Base-by-base conservation (phyloP, 2,113 vertebrate genomes). In the Prionailurus bengalensis region DNA sequence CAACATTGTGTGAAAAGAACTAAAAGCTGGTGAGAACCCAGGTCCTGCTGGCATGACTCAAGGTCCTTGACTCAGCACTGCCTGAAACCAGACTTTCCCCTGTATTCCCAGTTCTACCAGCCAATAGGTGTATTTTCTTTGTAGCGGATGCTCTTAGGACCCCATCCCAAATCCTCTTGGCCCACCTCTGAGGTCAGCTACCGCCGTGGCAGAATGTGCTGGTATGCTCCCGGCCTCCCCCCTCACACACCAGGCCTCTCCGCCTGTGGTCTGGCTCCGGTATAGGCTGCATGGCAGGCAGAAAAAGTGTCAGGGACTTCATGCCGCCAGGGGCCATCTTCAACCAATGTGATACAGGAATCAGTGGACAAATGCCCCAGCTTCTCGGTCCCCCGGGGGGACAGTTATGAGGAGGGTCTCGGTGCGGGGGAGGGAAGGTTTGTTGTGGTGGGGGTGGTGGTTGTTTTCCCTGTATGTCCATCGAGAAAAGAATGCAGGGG, bases 61-160 rank as follows among this genome's bases (percentile, higher is more conserved):
- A 92, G 73, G 33, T 36, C 27, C 58, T 70, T 88, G 70, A 93
- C 53, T 73, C 61, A 80, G 42, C 36, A 29, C n/a, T 92, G 27
- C 71, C 89, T 78, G 33, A 76, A 93, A 10, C 8, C 45, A 63
- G 48, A 84, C 29, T 61, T 16, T 25, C 4, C 83, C 23, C 73
- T 36, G 9, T 36, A 36, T 8, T n/a, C 66, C 58, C 65, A 21
- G 27, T 71, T 31, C 71, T 15, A 15, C 48, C 13, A 39, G 55
- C 39, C 81, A 9, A 23, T 53, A 7, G 4, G 29, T 25, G 7
- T 7, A 14, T 58, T 88, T 39, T 73, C 31, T 81, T 39, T 23
- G 16, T 39, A 63, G 73, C 25, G 4, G 0, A 53, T 4, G 11
- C 39, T 53, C n/a, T 51, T 39, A 10, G 23, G 7, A 6, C n/a